Conservation (phyloP, 2,797 vertebrate species). For the Lepus oiostolus region DNA sequence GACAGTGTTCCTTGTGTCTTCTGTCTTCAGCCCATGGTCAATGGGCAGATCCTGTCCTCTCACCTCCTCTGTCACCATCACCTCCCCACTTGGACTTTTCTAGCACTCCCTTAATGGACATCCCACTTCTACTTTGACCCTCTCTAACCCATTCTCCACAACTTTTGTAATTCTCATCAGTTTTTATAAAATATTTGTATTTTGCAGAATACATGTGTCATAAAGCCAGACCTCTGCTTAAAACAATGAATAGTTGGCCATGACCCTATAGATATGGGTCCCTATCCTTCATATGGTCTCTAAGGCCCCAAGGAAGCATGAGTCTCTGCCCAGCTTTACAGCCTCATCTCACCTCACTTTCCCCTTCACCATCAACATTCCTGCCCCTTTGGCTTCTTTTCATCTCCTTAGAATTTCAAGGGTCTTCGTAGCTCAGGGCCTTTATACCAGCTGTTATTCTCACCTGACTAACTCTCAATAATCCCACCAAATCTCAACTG, state of each 20-base stretch:
- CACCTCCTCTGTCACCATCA: background rate
- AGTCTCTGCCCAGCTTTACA: background rate
- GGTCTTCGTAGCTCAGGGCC: background rate
- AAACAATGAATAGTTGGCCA: background rate
- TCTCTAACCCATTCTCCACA: background rate
- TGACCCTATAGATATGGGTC: background rate
- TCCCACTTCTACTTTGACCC: background rate
- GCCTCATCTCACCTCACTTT: background rate
- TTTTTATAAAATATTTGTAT: background rate
- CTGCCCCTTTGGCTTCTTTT: background rate
- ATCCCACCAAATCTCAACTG: background rate
- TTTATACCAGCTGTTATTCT: conserved; percentile 26
- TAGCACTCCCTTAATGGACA: background rate
- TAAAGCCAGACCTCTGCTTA: background rate
- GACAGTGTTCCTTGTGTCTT: background rate
- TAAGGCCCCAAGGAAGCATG: background rate
- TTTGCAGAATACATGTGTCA: background rate
- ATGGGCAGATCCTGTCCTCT: background rate
- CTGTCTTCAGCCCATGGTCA: background rate
- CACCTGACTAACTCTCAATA: background rate
- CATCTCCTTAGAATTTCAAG: background rate
- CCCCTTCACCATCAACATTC: background rate
- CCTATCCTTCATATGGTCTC: background rate
- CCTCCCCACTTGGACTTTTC: background rate
- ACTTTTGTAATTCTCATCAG: background rate